Conservation (phyloP, 2,888 invertebrate genomes). For the Melinopterus prodromus region DNA sequence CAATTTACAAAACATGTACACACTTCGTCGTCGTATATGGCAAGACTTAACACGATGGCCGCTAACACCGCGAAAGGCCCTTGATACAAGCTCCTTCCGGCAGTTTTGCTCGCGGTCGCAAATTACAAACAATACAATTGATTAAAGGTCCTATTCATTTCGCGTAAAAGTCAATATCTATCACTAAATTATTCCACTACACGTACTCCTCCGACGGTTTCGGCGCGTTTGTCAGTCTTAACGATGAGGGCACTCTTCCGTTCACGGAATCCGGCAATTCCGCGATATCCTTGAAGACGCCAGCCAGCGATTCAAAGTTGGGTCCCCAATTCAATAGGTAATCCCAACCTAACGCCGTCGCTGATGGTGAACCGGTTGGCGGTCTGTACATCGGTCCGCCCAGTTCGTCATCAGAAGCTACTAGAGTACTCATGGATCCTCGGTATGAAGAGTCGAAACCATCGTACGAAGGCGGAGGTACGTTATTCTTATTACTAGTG, state of each 20-base stretch:
- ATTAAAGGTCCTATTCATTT: constrained; percentile 1
- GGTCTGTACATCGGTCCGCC: constrained; percentile 82
- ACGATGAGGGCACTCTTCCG: constrained; percentile 74
- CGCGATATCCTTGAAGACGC: constrained; percentile 96
- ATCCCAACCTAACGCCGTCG: constrained; percentile 90
- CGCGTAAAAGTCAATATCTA: not conserved
- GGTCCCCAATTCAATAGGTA: constrained; percentile 96
- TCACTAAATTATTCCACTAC: constrained; percentile 55
- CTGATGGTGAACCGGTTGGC: constrained; percentile 78
- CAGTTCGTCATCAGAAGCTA: constrained; percentile 92
- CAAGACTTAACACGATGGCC: constrained; percentile 45
- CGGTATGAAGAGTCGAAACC: constrained; percentile 94
- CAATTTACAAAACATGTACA: constrained; percentile 49
- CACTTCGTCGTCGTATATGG: constrained; percentile 50
- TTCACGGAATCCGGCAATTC: constrained; percentile 87
- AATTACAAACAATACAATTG: constrained; percentile 4
- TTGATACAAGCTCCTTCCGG: not conserved
- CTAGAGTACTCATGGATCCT: constrained; percentile 91
- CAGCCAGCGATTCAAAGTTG: constrained; percentile 93
- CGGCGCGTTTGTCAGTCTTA: constrained; percentile 81
- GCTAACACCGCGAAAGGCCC: constrained; percentile 35
- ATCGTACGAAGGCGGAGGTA: constrained; percentile 83
- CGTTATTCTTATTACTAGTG: constrained; percentile 61
- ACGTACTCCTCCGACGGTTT: constrained; percentile 93
- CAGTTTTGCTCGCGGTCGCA: not conserved